phyloP scores from a whole-genome alignment of 2,113 vertebrate genomes.

The Lycaon pictus region DNA sequence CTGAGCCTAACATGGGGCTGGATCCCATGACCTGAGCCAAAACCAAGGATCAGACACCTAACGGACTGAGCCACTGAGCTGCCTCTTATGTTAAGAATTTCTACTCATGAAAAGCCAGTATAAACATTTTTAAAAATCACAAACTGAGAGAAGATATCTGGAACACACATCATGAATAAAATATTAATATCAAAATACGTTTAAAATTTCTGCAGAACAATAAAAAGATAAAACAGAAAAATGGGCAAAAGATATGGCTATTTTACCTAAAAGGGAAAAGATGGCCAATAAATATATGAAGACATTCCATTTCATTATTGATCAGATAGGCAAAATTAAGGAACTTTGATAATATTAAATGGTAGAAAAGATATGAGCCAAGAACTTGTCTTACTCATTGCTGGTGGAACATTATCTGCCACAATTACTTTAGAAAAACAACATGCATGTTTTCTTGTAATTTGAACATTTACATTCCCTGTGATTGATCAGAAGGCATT shows the following conservation, averaged over 20 bases:
- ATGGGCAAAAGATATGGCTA: background rate
- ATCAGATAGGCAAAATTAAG: background rate
- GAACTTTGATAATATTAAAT: background rate
- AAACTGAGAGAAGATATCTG: background rate
- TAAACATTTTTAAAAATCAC: background rate
- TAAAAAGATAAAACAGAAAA: background rate
- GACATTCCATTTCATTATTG: too few relatives aligned
- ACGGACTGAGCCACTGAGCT: background rate
- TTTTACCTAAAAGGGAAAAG: background rate
- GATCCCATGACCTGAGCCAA: background rate
- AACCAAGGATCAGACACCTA: background rate
- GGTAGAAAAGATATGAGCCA: background rate
- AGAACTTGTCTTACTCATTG: background rate
- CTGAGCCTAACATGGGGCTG: background rate
- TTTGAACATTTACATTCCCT: background rate
- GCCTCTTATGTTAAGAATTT: background rate
- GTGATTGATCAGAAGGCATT: background rate
- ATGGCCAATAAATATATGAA: background rate
- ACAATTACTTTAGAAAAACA: background rate
- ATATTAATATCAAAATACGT: background rate
- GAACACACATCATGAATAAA: background rate
- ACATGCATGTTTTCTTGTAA: background rate
- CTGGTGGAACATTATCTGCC: background rate
- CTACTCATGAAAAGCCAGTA: background rate
- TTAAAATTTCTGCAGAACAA: background rate